These are phyloP conservation scores for Pararge aegeria DNA, from an alignment of 1,140 invertebrate species.

Conservation along the genomic window DNA sequence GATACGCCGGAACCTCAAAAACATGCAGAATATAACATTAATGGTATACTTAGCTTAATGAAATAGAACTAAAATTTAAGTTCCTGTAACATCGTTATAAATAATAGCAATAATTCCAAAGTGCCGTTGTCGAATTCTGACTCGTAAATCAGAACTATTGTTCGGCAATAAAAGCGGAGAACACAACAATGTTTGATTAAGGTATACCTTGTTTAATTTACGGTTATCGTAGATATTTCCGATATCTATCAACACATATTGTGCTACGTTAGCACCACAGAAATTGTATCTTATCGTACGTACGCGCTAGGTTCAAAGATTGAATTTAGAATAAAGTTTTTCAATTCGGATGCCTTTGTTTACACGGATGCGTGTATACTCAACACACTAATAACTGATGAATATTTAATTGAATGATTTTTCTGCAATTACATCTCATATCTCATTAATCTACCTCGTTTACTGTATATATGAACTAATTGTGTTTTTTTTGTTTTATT, in stretches of 20 bases:
- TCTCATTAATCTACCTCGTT: too few relatives aligned
- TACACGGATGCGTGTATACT: too few relatives aligned
- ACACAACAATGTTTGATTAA: constrained; percentile 62
- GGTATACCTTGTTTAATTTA: constrained; percentile 74
- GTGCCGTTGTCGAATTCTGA: constrained; percentile 50
- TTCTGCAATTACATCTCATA: too few relatives aligned
- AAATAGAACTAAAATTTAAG: constrained; percentile 18
- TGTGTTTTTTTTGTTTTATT: too few relatives aligned
- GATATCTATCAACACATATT: constrained; percentile 9
- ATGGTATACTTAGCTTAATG: background rate
- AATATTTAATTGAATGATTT: too few relatives aligned
- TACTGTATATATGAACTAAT: too few relatives aligned
- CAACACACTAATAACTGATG: too few relatives aligned
- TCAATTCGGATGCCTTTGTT: too few relatives aligned
- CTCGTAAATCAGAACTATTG: constrained; percentile 77
- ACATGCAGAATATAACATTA: background rate
- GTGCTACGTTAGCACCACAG: background rate
- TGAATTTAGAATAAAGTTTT: too few relatives aligned
- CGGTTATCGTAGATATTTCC: constrained; percentile 49
- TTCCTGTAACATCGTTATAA: constrained; percentile 38
- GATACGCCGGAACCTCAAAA: background rate
- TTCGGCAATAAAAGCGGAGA: constrained; percentile 61
- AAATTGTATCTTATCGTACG: too few relatives aligned
- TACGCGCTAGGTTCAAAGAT: too few relatives aligned
- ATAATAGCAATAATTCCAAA: constrained; percentile 54